Evolutionary conservation across 2,888 invertebrate species (phyloP).

Genomic region (Apotomis turbidana): DNA sequence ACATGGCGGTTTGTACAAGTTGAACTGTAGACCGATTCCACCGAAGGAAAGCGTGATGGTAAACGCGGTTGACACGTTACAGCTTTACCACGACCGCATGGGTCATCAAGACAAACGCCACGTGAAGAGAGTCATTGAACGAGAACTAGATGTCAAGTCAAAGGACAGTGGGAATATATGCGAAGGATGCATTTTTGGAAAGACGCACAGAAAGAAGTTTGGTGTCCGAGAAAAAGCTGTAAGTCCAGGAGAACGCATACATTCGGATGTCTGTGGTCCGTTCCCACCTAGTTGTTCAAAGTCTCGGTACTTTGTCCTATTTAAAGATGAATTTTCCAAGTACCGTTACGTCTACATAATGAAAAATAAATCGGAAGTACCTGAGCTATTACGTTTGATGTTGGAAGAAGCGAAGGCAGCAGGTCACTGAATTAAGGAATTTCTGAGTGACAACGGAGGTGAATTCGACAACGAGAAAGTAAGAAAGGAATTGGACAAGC

Average conservation of each 20-base stretch:
- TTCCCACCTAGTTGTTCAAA: background rate
- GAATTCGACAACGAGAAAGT: background rate
- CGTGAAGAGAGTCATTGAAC: too few relatives aligned
- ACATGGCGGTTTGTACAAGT: slow-evolving; percentile 7
- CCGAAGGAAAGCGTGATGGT: background rate
- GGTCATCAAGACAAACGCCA: background rate
- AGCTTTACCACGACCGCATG: background rate
- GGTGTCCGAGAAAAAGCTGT: background rate
- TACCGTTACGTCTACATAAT: background rate
- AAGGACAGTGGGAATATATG: background rate
- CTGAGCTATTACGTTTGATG: background rate
- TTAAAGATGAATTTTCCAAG: background rate
- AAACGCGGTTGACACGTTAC: background rate
- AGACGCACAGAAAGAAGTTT: background rate
- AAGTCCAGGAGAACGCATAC: background rate
- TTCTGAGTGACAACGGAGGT: slow-evolving; percentile 17
- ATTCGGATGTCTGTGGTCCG: background rate
- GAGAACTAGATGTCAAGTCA: background rate
- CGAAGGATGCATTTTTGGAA: background rate
- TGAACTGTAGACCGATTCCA: background rate
- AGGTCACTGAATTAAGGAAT: slow-evolving; percentile 14
- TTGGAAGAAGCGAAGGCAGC: slow-evolving; percentile 5
- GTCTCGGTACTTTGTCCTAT: background rate
- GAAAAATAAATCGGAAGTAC: background rate
- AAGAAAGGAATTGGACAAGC: background rate